A percentile compares a stretch with the other conserved stretches of the same genome.
These are phyloP conservation scores for Diplodus puntazzo DNA, from an alignment of 2,797 vertebrate species.

Conservation along the genomic window DNA sequence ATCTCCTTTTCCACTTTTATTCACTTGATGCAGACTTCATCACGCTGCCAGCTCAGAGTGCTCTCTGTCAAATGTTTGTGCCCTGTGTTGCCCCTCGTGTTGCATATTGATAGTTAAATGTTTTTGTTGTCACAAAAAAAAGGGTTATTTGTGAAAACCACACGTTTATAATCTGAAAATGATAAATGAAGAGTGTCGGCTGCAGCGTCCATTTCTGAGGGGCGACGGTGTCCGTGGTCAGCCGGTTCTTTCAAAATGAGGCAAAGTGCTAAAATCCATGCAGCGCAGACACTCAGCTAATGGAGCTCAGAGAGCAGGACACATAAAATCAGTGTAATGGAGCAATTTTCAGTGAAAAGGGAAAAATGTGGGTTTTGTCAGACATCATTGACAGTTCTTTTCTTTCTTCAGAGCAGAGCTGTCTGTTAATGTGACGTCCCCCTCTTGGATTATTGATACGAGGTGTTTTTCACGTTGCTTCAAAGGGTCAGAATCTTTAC, in stretches of 20 bases:
- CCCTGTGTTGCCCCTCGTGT: not conserved
- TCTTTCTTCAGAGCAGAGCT: not conserved
- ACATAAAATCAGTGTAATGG: conserved; percentile 6
- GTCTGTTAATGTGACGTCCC: not conserved
- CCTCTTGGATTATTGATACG: not conserved
- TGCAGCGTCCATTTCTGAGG: not conserved
- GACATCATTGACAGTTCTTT: not conserved
- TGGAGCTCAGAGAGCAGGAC: conserved; percentile 9
- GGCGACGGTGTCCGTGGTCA: no score
- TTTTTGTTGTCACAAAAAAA: not conserved
- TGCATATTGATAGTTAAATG: not conserved
- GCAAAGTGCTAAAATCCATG: not conserved
- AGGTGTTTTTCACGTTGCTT: not conserved
- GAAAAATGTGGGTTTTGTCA: not conserved
- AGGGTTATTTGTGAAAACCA: not conserved
- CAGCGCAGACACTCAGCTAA: not conserved
- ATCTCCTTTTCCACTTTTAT: conserved; percentile 5
- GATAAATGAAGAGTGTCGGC: not conserved
- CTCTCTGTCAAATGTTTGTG: not conserved
- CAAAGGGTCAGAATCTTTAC: not conserved
- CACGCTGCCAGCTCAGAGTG: not conserved
- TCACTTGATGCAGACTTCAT: conserved; percentile 11
- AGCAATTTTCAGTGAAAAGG: conserved; percentile 15
- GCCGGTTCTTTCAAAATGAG: not conserved
- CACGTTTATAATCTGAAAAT: not conserved